Base-by-base conservation (phyloP, 1,140 invertebrate genomes). In the Lepidurus packardi region DNA sequence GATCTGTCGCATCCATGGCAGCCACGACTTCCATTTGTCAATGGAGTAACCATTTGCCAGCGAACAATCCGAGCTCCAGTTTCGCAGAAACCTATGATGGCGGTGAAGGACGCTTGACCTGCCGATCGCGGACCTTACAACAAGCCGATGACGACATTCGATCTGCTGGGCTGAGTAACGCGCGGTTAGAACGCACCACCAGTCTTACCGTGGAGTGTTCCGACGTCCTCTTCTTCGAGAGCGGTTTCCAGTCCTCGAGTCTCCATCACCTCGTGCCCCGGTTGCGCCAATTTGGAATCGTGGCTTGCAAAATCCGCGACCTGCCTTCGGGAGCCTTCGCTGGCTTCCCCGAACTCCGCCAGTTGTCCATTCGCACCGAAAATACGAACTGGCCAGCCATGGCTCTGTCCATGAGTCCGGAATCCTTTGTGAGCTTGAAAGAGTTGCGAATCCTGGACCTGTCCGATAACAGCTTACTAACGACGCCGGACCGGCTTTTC, bases 301-400 rank as follows among this genome's bases (percentile, higher is more conserved):
- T 93, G 81, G 89, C 89, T 82, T 95, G 93, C 84, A 93, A 93
- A 85, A 90, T 94, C 81, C 87, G 90, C 11, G 88, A 90, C 82
- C 86, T 95, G 80, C 91, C 92, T 11, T 86, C 88, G 45, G 88
- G 88, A 73, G 90, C 89, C 41, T 90, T 94, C 81, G 84, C 88
- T 45, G 87, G 90, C 73, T 88, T 93, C 45, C 86, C 86, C 79
- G 89, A 91, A 81, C 85, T 95, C 7, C 89, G 89, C 77, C 88
- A 87, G 75, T 84, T 95, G 24, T 88, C 89, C 4, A 84, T 95
- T 80, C 88, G 90, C 21, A 93, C 92, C 53, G 90, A 90, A 83
- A 94, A 94, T 83, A 90, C 89, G 80, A 92, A 93, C 82, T 93
- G 92, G 92, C 92, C 91, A 2, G 89, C 91, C 42, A 91, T 92